Percentiles rank a stretch among this genome's conserved stretches.
Evolutionary conservation across 2,797 vertebrate species (phyloP).

Genomic region (Sebastes trivittatus): DNA sequence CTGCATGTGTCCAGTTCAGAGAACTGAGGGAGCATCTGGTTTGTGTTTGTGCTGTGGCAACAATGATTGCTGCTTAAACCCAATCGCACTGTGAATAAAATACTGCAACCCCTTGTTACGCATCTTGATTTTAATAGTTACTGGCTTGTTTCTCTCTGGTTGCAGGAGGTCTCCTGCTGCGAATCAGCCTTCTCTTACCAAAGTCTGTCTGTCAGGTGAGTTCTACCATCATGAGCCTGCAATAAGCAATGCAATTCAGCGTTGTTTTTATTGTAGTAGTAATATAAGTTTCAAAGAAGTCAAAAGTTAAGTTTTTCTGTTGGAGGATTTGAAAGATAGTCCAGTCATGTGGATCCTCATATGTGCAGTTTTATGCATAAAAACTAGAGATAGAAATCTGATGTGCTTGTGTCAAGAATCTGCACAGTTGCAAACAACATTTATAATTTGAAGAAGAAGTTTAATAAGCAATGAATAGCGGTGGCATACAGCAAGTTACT

Average conservation of each 20-base stretch:
- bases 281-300: background rate
- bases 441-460: background rate
- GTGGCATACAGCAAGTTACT: background rate
- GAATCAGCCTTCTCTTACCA: conserved; percentile 87
- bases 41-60: conserved; percentile 28
- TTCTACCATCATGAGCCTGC: background rate
- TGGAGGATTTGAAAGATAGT: background rate
- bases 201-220: conserved; percentile 92
- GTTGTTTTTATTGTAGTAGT: background rate
- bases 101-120: background rate
- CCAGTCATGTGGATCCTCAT: background rate
- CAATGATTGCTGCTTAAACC: conserved; percentile 4
- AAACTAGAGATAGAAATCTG: background rate
- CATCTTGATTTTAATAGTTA: background rate
- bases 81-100: background rate
- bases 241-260: background rate
- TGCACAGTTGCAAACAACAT: background rate
- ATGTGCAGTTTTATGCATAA: background rate
- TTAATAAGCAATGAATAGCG: background rate
- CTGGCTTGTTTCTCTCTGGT: conserved; percentile 46
- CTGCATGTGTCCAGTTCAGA: conserved; percentile 10
- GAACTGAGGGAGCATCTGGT: conserved; percentile 27
- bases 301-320: background rate
- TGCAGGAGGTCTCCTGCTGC: conserved; percentile 91
- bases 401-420: background rate